Evolutionary conservation across 30 jellyfish, hydroid and myxozoan genomes (phyloP).

Genomic region (Cassiopea xamachana): DNA sequence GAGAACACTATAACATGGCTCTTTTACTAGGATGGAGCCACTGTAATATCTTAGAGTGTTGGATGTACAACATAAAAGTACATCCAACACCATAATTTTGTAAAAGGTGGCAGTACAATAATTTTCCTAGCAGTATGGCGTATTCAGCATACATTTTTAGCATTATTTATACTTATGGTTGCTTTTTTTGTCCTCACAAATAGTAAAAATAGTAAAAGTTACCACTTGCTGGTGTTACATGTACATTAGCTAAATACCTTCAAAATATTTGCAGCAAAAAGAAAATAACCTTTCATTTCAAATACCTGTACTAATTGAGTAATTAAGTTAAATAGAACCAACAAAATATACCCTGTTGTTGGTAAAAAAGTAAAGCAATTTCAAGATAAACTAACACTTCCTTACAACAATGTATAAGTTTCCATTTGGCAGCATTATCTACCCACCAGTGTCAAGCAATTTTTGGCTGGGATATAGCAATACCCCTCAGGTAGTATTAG

Average conservation of each 20-base stretch:
- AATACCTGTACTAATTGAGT: neutral
- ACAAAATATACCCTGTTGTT: neutral
- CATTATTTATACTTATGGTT: conserved; percentile 12
- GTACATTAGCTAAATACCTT: conserved; percentile 4
- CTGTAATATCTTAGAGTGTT: conserved; percentile 9
- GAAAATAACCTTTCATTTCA: neutral
- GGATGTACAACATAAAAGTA: conserved; percentile 52
- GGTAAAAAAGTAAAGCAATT: neutral
- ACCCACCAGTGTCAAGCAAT: neutral
- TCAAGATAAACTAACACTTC: neutral
- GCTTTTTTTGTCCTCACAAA: conserved; percentile 26
- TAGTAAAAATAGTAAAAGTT: conserved; percentile 3
- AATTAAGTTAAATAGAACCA: conserved; percentile 5
- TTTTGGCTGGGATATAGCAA: neutral
- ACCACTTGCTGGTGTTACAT: conserved; percentile 28
- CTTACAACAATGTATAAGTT: neutral
- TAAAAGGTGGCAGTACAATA: conserved; percentile 11
- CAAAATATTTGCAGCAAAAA: neutral
- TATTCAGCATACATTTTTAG: conserved; percentile 33
- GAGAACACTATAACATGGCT: neutral
- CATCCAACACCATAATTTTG: conserved; percentile 51
- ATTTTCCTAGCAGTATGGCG: conserved; percentile 17
- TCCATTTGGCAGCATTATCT: neutral
- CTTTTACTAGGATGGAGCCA: too few relatives aligned
- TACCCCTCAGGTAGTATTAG: neutral